These are phyloP conservation scores for Podarcis lilfordi DNA, from an alignment of 2,797 vertebrate species.

Conservation along the genomic window DNA sequence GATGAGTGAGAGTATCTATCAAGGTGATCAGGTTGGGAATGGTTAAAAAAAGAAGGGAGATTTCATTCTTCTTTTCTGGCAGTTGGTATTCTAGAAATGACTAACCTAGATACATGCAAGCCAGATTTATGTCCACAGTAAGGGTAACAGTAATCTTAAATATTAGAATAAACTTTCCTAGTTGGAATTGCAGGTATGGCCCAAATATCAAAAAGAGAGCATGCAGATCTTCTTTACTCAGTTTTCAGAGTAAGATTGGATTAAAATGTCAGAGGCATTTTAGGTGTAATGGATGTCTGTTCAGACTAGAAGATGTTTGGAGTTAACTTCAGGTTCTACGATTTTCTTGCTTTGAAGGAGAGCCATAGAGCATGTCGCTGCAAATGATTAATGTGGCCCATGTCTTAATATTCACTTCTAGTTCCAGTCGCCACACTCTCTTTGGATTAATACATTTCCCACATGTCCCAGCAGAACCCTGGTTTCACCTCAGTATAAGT, in stretches of 20 bases:
- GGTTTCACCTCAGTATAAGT: not conserved
- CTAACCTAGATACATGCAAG: not conserved
- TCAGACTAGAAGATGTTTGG: not conserved
- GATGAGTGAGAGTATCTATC: not conserved
- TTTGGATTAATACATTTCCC: not conserved
- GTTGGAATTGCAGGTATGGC: not conserved
- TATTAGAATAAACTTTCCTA: not conserved
- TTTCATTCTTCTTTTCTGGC: not conserved
- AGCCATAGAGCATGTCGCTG: not conserved
- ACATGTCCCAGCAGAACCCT: not conserved
- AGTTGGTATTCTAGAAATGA: no score
- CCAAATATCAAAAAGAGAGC: not conserved
- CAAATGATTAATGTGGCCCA: constrained; percentile 1
- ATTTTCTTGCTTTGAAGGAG: not conserved
- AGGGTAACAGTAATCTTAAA: not conserved
- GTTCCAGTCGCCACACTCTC: not conserved
- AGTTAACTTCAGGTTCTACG: not conserved
- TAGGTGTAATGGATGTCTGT: not conserved
- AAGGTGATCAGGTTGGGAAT: not conserved
- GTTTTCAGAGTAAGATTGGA: not conserved
- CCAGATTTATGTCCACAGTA: not conserved
- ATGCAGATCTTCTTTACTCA: not conserved
- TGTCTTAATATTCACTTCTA: not conserved
- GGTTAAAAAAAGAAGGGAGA: no score
- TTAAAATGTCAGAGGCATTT: constrained; percentile 1